Conservation (phyloP, 1,140 invertebrate species). For the Helicoverpa armigera region DNA sequence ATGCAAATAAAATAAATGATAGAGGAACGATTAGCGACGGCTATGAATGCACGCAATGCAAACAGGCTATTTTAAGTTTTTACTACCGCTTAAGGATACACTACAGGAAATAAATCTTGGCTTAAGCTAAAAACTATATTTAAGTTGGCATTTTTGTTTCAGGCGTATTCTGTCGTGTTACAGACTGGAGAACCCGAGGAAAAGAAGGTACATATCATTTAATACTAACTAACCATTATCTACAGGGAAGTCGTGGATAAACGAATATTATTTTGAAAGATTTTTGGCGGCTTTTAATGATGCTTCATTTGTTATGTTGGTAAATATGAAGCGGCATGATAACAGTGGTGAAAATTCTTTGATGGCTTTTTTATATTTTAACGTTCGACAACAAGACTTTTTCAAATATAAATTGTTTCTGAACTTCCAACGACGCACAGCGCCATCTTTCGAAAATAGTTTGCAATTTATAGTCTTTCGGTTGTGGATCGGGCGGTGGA, state of each 20-base stretch:
- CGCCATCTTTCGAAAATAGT: slow-evolving; percentile 68
- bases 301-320: not conserved
- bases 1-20: too few species aligned
- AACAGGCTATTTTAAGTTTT: too few species aligned
- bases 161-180: slow-evolving; percentile 65
- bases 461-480: slow-evolving; percentile 51
- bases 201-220: slow-evolving; percentile 66
- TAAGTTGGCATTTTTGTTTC: slow-evolving; percentile 48
- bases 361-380: not conserved
- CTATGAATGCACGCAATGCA: too few species aligned
- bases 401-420: too few species aligned
- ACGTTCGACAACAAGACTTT: too few species aligned
- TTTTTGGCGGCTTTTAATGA: too few species aligned
- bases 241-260: too few species aligned
- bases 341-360: slow-evolving; percentile 43
- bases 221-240: too few species aligned
- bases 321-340: not conserved
- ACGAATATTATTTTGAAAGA: too few species aligned
- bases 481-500: slow-evolving; percentile 57
- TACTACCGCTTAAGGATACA: too few species aligned
- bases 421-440: slow-evolving; percentile 28
- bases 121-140: not conserved
- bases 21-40: too few species aligned
- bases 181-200: slow-evolving; percentile 70
- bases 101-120: too few species aligned